Conservation (phyloP, 2,113 vertebrate genomes). For the Corythornis vintsioides region DNA sequence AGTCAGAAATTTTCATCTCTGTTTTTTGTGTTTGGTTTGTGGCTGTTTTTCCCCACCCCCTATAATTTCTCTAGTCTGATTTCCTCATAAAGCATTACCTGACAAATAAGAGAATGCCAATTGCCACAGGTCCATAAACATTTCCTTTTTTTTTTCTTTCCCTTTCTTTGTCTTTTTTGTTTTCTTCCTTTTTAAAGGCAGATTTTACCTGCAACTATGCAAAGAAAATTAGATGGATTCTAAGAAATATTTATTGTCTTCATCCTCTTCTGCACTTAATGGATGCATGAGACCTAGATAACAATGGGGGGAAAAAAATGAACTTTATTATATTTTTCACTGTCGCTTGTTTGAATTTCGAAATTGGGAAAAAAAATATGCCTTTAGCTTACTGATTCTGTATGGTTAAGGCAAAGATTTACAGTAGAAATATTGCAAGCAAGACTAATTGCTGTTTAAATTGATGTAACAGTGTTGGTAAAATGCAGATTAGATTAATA, state of each 20-base stretch:
- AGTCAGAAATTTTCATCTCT: conserved; percentile 74
- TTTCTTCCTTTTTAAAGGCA: not conserved
- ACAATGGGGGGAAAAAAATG: not conserved
- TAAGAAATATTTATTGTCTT: not conserved
- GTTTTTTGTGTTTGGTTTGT: conserved; percentile 5
- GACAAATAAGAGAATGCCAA: conserved; percentile 21
- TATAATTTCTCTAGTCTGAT: conserved; percentile 56
- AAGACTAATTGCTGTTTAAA: not conserved
- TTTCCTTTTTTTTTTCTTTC: not conserved
- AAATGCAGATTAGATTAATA: not conserved
- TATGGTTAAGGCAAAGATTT: not conserved
- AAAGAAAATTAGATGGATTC: not conserved
- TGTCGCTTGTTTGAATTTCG: not conserved
- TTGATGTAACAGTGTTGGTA: not conserved
- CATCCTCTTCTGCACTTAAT: not conserved
- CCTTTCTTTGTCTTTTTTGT: too few relatives aligned
- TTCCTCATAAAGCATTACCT: conserved; percentile 53
- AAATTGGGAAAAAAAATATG: not conserved
- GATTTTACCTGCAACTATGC: not conserved
- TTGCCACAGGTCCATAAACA: not conserved
- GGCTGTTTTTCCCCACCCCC: not conserved
- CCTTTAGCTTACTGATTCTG: not conserved
- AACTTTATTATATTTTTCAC: not conserved
- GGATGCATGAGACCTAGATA: not conserved
- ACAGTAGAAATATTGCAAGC: not conserved